Evolutionary conservation across 2,113 vertebrate genomes (phyloP), one percentile per base, ranked within the genome.

Genomic region (Syrmaticus mikado): DNA sequence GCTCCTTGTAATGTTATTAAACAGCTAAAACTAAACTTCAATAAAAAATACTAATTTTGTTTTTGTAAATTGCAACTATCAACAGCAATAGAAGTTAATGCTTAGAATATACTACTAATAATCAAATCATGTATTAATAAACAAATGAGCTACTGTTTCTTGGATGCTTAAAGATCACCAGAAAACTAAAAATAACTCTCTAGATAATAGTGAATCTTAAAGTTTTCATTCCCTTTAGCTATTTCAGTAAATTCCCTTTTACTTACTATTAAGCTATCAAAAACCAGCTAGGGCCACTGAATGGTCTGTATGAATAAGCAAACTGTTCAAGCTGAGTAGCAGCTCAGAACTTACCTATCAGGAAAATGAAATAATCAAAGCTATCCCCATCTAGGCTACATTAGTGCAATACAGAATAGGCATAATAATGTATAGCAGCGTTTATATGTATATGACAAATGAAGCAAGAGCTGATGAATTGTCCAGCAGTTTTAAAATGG

Each of bases 401-500:
- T 57, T 6, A 88, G 20, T 25, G 20, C 52, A 90, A 60, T 55
- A 67, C 30, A 90, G 20, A 52, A 65, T 8, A 15, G 36, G 52
- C 73, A 84, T 78, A 87, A 76, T 93, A 80, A 87, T 64, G 40
- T 93, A 89, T 80, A 92, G 61, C 64, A 85, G 64, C 50, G 85
- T 95, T 93, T 91, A 71, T 80, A 77, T 22, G 46, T 36, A 28
- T 3, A 66, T 92, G 93, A 96, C 79, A 95, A 96, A 96, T 93
- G 86, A 93, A 95, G 87, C 80, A 93, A 85, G 58, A 91, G 30
- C 87, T 94, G 94, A 93, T 93, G 74, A 95, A 96, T 82, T 87
- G 83, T 89, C 62, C 53, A 90, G 46, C 53, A 81, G 55, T 75
- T 85, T 38, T 82, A 78, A 91, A 95, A 84, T 14, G 32, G 65